phyloP scores from a whole-genome alignment of 2,888 invertebrate genomes.

The Terebella lapidaria region DNA sequence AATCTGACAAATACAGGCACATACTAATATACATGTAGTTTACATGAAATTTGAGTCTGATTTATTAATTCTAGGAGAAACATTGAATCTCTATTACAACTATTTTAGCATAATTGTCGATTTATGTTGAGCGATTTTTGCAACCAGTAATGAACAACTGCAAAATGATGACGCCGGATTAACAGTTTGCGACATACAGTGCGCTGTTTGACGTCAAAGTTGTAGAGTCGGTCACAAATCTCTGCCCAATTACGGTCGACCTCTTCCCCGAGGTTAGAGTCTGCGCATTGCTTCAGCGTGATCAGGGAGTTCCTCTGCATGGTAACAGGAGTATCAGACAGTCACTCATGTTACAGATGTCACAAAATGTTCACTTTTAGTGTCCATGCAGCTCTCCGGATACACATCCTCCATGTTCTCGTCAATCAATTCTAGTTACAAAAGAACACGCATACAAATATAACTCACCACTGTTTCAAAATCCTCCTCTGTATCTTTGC shows the following conservation, averaged over 20 bases:
- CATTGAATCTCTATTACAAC: background rate
- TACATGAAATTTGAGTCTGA: background rate
- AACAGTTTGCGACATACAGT: slow-evolving; percentile 68
- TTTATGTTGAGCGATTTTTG: too few relatives aligned
- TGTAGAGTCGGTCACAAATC: slow-evolving; percentile 67
- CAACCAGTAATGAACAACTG: too few relatives aligned
- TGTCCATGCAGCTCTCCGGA: too few relatives aligned
- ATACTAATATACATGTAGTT: background rate
- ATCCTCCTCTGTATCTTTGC: background rate
- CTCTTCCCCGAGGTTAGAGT: slow-evolving; percentile 74
- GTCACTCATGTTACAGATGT: background rate
- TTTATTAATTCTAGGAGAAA: too few relatives aligned
- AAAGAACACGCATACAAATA: background rate
- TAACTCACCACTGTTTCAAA: background rate
- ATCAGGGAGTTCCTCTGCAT: slow-evolving; percentile 61
- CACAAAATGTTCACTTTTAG: background rate
- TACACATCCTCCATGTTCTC: too few relatives aligned
- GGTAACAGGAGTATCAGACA: background rate
- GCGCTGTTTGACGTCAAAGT: too few relatives aligned
- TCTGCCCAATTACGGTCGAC: slow-evolving; percentile 74
- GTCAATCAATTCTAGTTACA: too few relatives aligned
- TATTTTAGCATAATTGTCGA: too few relatives aligned
- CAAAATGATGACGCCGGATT: too few relatives aligned
- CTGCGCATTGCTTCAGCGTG: slow-evolving; percentile 70
- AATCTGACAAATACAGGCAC: background rate